phyloP scores from a whole-genome alignment of 2,888 invertebrate genomes.

The Hymenopus coronatus region DNA sequence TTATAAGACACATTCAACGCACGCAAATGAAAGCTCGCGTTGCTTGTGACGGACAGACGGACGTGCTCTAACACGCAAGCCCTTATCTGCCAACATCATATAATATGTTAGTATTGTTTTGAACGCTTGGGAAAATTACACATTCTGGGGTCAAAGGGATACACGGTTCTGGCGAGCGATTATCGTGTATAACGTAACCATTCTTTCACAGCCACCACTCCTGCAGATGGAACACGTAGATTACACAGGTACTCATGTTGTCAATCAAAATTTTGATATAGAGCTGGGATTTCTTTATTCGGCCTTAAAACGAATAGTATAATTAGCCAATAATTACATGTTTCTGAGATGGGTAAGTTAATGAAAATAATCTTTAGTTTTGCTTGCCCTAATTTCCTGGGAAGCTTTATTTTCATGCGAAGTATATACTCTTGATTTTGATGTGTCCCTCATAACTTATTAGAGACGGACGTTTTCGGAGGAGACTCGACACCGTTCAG shows the following conservation, averaged over 20 bases:
- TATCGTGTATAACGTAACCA: neutral
- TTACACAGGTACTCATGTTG: neutral
- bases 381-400: neutral
- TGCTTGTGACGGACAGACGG: neutral
- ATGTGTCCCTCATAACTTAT: no score
- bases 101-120: neutral
- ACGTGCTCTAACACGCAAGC: neutral
- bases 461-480: no score
- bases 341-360: neutral
- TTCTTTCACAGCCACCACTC: neutral
- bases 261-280: neutral
- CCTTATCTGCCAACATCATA: neutral
- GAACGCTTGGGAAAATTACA: neutral
- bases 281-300: neutral
- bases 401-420: neutral
- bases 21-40: neutral
- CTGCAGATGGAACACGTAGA: neutral
- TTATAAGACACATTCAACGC: neutral
- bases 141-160: neutral
- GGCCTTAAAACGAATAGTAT: neutral
- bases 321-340: neutral
- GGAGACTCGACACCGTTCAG: no score
- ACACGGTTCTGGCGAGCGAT: neutral
- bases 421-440: no score
- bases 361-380: neutral